Conservation (phyloP, 1,140 invertebrate genomes). For the Magallana gigas region DNA sequence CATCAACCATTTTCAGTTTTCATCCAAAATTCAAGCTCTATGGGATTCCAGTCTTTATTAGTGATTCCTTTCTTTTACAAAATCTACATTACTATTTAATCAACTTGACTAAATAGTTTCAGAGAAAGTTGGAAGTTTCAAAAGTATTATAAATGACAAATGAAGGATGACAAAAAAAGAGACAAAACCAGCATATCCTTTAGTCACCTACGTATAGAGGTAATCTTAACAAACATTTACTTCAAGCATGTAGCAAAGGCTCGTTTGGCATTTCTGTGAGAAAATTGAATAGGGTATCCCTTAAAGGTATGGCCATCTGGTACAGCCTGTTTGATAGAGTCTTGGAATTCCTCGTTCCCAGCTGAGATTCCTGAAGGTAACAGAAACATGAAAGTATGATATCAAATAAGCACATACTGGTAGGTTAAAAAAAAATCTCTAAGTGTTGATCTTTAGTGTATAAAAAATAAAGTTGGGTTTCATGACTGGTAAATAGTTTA, state of each 20-base stretch:
- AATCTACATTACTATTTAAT: too few species aligned
- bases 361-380: slow-evolving; percentile 70
- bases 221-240: slow-evolving; percentile 60
- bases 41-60: too few species aligned
- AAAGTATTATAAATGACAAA: not conserved
- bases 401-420: slow-evolving; percentile 18
- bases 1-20: too few species aligned
- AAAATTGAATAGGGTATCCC: slow-evolving; percentile 79
- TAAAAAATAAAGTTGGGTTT: too few species aligned
- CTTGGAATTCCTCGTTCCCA: slow-evolving; percentile 80
- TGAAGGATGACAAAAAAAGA: not conserved
- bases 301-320: slow-evolving; percentile 80
- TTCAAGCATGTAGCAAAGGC: slow-evolving; percentile 75
- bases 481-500: too few species aligned
- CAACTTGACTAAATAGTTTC: too few species aligned
- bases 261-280: slow-evolving; percentile 77
- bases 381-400: not conserved
- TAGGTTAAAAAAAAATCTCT: not conserved
- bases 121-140: too few species aligned
- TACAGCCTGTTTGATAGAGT: slow-evolving; percentile 76
- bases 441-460: too few species aligned
- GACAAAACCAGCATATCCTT: not conserved
- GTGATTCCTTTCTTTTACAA: too few species aligned
- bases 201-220: not conserved
- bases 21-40: too few species aligned